These are phyloP conservation scores for Meliscaeva auricollis DNA, from an alignment of 2,888 invertebrate genomes.

Conservation along the genomic window DNA sequence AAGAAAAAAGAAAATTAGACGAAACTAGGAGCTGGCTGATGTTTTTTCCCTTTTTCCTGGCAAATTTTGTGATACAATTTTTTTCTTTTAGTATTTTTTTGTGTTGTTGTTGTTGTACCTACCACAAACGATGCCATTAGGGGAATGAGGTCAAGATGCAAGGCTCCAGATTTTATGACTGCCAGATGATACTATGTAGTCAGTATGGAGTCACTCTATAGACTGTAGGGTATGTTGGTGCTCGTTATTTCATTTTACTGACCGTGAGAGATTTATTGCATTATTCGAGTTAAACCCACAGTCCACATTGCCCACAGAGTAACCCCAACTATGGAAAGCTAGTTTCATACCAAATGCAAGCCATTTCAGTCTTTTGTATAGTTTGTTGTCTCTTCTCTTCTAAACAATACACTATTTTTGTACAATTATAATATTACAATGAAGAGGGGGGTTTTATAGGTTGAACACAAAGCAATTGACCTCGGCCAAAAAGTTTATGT, in stretches of 20 bases:
- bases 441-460: not conserved
- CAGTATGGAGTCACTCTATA: constrained; percentile 27
- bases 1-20: constrained; percentile 26
- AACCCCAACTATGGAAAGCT: not conserved
- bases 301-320: not conserved
- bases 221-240: constrained; percentile 40
- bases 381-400: constrained; percentile 33
- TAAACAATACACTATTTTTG: constrained; percentile 68
- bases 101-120: not conserved
- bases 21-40: not conserved
- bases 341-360: not conserved
- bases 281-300: constrained; percentile 35
- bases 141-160: constrained; percentile 74
- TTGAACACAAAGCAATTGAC: constrained; percentile 66
- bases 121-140: constrained; percentile 63
- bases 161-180: constrained; percentile 74
- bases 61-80: constrained; percentile 41
- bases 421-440: constrained; percentile 58
- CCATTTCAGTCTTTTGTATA: constrained; percentile 11
- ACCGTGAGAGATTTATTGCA: constrained; percentile 73
- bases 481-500: constrained; percentile 73
- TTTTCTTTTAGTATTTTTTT: constrained; percentile 22
- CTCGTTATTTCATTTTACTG: constrained; percentile 74
- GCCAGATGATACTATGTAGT: constrained; percentile 34
- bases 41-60: constrained; percentile 36